A percentile compares a stretch with the other conserved stretches of the same genome.
Evolutionary conservation across 2,888 invertebrate genomes (phyloP).

Genomic region (Drosophila aldrichi): DNA sequence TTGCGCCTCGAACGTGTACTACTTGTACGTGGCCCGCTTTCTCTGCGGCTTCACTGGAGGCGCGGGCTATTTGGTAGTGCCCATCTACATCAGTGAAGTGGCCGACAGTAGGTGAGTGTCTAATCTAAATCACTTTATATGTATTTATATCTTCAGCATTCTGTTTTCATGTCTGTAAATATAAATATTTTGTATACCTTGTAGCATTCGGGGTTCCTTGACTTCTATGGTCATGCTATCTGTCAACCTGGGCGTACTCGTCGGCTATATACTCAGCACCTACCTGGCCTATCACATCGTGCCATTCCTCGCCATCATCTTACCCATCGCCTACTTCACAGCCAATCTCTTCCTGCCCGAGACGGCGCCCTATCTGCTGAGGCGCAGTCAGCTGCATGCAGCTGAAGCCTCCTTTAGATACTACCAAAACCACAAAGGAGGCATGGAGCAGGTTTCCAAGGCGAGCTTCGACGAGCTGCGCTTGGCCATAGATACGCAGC

Average conservation of each 20-base stretch:
- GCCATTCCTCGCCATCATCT: constrained; percentile 72
- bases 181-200: neutral
- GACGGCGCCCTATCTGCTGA: constrained; percentile 79
- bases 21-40: constrained; percentile 80
- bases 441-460: constrained; percentile 22
- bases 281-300: constrained; percentile 78
- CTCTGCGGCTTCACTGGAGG: constrained; percentile 83
- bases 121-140: neutral
- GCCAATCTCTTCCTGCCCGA: constrained; percentile 76
- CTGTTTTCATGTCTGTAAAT: too few species aligned
- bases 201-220: constrained; percentile 82
- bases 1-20: constrained; percentile 72
- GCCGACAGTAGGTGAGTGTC: constrained; percentile 77
- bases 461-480: constrained; percentile 71
- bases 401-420: constrained; percentile 80
- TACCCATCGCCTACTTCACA: constrained; percentile 75
- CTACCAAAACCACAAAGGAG: constrained; percentile 68
- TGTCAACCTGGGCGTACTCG: constrained; percentile 79
- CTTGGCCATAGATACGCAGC: constrained; percentile 51
- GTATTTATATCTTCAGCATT: neutral
- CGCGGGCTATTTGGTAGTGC: constrained; percentile 76
- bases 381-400: constrained; percentile 47
- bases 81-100: constrained; percentile 83
- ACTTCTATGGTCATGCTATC: constrained; percentile 80
- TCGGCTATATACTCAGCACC: constrained; percentile 78